A percentile compares a stretch with the other conserved stretches of the same genome.
phyloP scores from a whole-genome alignment of 2,888 invertebrate species.

The Gisinianus flammeolus region DNA sequence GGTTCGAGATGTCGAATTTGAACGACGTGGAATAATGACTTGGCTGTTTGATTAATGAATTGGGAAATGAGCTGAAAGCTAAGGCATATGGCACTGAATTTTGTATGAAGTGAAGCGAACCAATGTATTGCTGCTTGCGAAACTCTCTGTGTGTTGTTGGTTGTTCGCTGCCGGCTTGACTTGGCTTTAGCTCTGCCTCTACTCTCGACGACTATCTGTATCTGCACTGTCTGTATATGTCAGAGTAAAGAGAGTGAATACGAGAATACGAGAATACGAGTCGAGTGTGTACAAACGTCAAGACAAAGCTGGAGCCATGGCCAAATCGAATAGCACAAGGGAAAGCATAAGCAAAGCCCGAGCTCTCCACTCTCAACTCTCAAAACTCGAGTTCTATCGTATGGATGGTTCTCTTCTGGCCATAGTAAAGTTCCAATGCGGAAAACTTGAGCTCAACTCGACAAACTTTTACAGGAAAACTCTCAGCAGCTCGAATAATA shows the following conservation, averaged over 20 bases:
- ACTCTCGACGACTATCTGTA: too few species aligned
- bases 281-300: too few species aligned
- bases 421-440: not conserved
- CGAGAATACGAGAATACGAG: too few species aligned
- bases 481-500: conserved; percentile 20
- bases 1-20: conserved; percentile 49
- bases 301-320: too few species aligned
- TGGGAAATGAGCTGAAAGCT: conserved; percentile 53
- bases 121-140: conserved; percentile 34
- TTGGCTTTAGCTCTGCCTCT: too few species aligned
- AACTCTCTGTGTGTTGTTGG: conserved; percentile 15
- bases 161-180: too few species aligned
- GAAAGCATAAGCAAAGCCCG: not conserved
- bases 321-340: not conserved
- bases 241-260: too few species aligned
- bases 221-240: not conserved
- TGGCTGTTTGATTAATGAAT: conserved; percentile 56
- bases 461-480: conserved; percentile 16
- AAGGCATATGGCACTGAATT: conserved; percentile 53
- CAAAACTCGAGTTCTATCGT: too few species aligned
- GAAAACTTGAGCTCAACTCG: not conserved
- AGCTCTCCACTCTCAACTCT: too few species aligned
- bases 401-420: too few species aligned
- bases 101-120: conserved; percentile 44
- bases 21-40: conserved; percentile 56